Evolutionary conservation across 2,113 vertebrate genomes (phyloP), one percentile per base, ranked within the genome.

Genomic region (Sprattus sprattus): DNA sequence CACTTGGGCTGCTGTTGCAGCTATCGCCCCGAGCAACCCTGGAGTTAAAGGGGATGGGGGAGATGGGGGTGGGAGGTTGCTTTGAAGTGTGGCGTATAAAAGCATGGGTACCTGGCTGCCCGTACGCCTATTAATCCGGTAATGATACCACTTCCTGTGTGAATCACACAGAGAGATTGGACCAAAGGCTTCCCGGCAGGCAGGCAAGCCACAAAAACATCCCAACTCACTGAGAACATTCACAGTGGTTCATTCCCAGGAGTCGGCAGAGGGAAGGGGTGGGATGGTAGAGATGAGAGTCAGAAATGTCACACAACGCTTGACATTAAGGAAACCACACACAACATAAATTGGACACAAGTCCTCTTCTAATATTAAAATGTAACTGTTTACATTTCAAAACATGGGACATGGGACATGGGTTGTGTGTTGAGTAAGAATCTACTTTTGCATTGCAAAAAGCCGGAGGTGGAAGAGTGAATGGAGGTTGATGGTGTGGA

Each of bases 221-320:
- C 90, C 85, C 86, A 91, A 89, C 91, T 93, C 93, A 93, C 92
- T 93, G 91, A 93, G 94, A 91, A 93, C 94, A 94, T 92, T 91
- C 91, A 87, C 88, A 88, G 83, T 90, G 91, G 91, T 90, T 91
- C 87, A 87, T 39, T 78, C 71, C 32, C 71, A 39, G 28, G 28
- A 32, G 28, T 15, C 1, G 2, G 71, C 9, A 78, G 25, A 78
- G 46, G 81, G 64, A 81, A 57, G 49, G 82, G 85, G 71, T 18
- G 71, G 28, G 28, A 32, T 39, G 64, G 64, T 28, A 15, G 71
- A 32, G 32, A 9, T 28, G 1, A 28, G n/a, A 28, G 22, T 13
- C 8, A 11, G 32, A 32, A 13, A 16, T 2, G 39, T 28, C 71
- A 78, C 9, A 16, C 28, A 78, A 15, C 13, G 28, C 71, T 32